Evolutionary conservation across 2,888 invertebrate species (phyloP).

Genomic region (Dolichomitus sp.): DNA sequence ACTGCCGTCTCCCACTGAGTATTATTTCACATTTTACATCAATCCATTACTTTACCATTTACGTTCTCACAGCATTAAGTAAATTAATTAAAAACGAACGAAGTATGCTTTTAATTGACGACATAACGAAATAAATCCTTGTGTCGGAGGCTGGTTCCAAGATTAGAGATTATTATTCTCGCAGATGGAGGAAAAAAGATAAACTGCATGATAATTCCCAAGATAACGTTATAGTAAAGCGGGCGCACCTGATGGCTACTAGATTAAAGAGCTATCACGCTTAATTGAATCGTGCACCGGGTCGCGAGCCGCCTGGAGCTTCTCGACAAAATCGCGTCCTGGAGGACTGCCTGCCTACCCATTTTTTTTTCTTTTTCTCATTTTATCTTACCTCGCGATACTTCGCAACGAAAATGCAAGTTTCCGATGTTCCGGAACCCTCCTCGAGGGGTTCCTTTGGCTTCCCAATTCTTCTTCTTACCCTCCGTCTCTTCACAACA

Average conservation of each 20-base stretch:
- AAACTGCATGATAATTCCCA: constrained; percentile 50
- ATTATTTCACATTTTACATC: neutral
- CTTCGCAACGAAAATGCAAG: neutral
- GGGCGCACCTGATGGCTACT: constrained; percentile 59
- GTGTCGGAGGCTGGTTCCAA: constrained; percentile 21
- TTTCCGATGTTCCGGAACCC: constrained; percentile 25
- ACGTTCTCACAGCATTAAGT: neutral
- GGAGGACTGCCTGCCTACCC: constrained; percentile 34
- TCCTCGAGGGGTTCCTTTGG: constrained; percentile 43
- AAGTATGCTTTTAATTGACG: constrained; percentile 8
- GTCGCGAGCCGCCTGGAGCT: constrained; percentile 41
- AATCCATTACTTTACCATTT: neutral
- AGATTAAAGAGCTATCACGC: constrained; percentile 64
- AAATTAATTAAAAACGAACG: constrained; percentile 2
- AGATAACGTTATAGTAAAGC: constrained; percentile 48
- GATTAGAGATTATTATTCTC: constrained; percentile 44
- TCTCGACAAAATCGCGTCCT: constrained; percentile 64
- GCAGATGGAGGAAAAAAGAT: constrained; percentile 28
- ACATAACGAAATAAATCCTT: constrained; percentile 42
- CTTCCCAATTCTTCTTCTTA: constrained; percentile 15
- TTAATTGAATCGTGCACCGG: constrained; percentile 56
- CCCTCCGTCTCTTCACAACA: constrained; percentile 20
- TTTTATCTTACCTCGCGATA: constrained; percentile 39
- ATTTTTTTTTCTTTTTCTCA: constrained; percentile 24
- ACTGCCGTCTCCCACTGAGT: neutral